Percentiles rank a stretch among this genome's conserved stretches.
Evolutionary conservation across 2,797 vertebrate genomes (phyloP).

Genomic region (Muscicapa comitata): DNA sequence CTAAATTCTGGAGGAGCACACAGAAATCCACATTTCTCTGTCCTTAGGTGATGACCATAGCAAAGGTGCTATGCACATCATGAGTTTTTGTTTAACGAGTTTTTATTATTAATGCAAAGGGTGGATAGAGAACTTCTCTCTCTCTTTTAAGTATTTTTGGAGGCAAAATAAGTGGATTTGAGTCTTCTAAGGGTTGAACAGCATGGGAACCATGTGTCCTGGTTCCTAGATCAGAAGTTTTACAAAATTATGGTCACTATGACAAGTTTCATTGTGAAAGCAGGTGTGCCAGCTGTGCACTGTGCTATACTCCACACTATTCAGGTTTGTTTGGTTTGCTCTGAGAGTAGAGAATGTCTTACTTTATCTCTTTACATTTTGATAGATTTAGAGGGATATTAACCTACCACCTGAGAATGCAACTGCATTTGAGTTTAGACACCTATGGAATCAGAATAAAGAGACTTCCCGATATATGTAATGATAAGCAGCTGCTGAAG

Average conservation of each 20-base stretch:
- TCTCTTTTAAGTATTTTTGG: not conserved
- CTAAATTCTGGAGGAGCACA: not conserved
- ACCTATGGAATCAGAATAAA: not conserved
- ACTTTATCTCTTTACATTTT: not conserved
- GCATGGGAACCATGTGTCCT: not conserved
- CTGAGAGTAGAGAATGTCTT: not conserved
- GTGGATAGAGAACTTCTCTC: not conserved
- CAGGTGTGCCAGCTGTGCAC: not conserved
- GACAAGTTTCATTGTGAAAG: not conserved
- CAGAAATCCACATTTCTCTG: not conserved
- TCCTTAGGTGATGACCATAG: not conserved
- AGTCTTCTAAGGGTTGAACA: not conserved
- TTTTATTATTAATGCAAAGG: not conserved
- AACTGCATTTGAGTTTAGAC: not conserved
- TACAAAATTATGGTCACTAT: not conserved
- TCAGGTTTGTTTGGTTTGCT: not conserved
- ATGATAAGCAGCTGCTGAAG: constrained; percentile 11
- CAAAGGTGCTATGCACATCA: not conserved
- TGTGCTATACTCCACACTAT: not conserved
- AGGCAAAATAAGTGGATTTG: not conserved
- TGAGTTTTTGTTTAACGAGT: not conserved
- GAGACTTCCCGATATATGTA: not conserved
- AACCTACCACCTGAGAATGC: not conserved
- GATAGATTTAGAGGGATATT: not conserved
- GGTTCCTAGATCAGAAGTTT: not conserved